These are phyloP conservation scores for Parnassius apollo DNA, from an alignment of 2,888 invertebrate species.

Conservation along the genomic window DNA sequence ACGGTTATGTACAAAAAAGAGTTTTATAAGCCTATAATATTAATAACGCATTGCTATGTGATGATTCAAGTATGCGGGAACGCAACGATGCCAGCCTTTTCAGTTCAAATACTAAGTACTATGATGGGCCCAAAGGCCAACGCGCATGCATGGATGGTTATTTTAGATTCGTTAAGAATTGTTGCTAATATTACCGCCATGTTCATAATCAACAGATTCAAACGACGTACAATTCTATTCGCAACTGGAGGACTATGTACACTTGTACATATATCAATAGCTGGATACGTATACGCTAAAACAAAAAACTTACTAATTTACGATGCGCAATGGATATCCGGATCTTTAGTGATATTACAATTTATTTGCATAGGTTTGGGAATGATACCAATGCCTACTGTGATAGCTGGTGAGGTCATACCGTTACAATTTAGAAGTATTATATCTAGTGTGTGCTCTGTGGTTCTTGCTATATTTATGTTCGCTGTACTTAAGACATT, in stretches of 20 bases:
- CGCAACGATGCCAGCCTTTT: conserved; percentile 50
- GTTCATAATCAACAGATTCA: conserved; percentile 48
- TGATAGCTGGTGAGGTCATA: conserved; percentile 85
- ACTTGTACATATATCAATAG: conserved; percentile 42
- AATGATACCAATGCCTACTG: conserved; percentile 83
- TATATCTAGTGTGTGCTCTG: conserved; percentile 67
- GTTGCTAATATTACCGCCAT: conserved; percentile 47
- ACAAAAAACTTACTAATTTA: conserved; percentile 37
- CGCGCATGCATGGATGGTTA: conserved; percentile 44
- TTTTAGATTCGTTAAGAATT: conserved; percentile 49
- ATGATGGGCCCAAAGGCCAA: conserved; percentile 47
- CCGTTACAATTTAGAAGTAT: conserved; percentile 80
- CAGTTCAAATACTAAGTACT: conserved; percentile 45
- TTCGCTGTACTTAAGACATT: conserved; percentile 56
- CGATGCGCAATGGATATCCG: conserved; percentile 28
- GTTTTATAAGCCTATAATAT: conserved; percentile 56
- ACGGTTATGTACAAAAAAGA: conserved; percentile 43
- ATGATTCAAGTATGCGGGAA: conserved; percentile 54
- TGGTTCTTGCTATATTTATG: conserved; percentile 53
- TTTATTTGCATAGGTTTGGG: conserved; percentile 80
- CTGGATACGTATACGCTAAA: conserved; percentile 49
- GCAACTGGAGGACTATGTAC: conserved; percentile 44
- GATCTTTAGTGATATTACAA: conserved; percentile 42
- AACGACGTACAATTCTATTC: conserved; percentile 49
- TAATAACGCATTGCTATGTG: conserved; percentile 54